A percentile compares a stretch with the other conserved stretches of the same genome.
Evolutionary conservation across 2,797 vertebrate genomes (phyloP).

Genomic region (Mycteria americana): DNA sequence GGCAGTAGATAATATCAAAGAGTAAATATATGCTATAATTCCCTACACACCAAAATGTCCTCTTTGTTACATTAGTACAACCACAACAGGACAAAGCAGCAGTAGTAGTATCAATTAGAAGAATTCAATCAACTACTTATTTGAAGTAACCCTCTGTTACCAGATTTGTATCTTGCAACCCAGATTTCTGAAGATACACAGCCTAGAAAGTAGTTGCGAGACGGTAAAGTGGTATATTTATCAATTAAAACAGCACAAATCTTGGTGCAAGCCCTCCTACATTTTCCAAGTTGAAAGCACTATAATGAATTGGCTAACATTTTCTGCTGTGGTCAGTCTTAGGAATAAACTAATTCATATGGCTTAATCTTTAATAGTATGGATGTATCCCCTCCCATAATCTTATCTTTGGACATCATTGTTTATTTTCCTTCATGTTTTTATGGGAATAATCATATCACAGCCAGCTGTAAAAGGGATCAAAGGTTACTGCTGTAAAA

Average conservation of each 20-base stretch:
- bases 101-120: background rate
- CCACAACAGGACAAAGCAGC: background rate
- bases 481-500: background rate
- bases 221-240: background rate
- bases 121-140: background rate
- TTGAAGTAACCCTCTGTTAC: background rate
- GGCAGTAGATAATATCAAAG: background rate
- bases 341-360: background rate
- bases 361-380: background rate
- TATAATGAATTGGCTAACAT: background rate
- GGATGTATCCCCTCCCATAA: background rate
- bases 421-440: background rate
- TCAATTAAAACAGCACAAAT: background rate
- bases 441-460: background rate
- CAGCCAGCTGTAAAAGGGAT: background rate
- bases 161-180: background rate
- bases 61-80: background rate
- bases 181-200: background rate
- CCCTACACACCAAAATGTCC: background rate
- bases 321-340: background rate
- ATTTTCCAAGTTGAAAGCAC: background rate
- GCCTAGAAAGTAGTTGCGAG: background rate
- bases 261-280: background rate
- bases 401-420: background rate
- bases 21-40: background rate